Evolutionary conservation across 2,113 vertebrate species (phyloP).

Genomic region (Vidua macroura): DNA sequence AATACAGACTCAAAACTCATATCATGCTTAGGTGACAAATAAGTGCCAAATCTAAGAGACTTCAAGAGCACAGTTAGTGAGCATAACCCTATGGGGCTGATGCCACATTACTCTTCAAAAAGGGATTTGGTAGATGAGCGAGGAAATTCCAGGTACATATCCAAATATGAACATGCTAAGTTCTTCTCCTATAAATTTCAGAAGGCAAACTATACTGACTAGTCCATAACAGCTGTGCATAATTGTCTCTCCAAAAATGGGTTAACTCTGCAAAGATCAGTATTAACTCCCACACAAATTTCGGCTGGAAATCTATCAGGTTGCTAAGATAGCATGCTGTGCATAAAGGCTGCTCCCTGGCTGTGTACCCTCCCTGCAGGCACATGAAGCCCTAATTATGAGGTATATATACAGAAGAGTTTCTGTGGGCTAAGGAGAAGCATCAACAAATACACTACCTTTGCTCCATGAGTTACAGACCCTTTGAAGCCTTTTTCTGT

Average conservation of each 20-base stretch:
- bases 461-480: not conserved
- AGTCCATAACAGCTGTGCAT: not conserved
- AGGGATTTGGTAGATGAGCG: not conserved
- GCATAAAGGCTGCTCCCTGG: slow-evolving; percentile 47
- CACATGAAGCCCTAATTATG: slow-evolving; percentile 47
- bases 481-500: not conserved
- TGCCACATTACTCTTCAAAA: not conserved
- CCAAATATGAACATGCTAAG: not conserved
- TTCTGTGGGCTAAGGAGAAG: not conserved
- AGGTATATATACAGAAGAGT: slow-evolving; percentile 28
- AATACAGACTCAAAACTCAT: not conserved
- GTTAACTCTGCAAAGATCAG: slow-evolving; percentile 55
- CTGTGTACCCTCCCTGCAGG: not conserved
- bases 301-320: slow-evolving; percentile 58
- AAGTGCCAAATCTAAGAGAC: not conserved
- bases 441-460: slow-evolving; percentile 21
- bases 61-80: not conserved
- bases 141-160: not conserved
- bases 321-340: slow-evolving; percentile 59
- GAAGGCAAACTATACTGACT: not conserved
- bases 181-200: not conserved
- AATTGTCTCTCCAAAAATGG: slow-evolving; percentile 4
- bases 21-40: not conserved
- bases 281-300: slow-evolving; percentile 53
- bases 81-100: not conserved